Base-by-base conservation (phyloP, 2,797 vertebrate species). In the Nyctibius grandis region DNA sequence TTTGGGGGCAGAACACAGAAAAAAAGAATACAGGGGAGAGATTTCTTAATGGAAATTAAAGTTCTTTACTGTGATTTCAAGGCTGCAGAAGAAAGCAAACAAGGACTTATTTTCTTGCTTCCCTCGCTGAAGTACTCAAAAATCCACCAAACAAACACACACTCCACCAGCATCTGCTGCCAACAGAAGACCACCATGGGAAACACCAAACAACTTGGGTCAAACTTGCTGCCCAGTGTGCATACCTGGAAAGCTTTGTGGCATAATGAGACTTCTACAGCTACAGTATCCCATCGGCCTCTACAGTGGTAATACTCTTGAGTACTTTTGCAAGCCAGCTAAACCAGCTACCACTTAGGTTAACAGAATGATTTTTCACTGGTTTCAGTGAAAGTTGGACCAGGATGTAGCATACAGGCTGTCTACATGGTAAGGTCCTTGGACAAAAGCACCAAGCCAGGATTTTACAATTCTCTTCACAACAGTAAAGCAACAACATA, bases 11-110 rank as follows among this genome's bases (percentile, higher is more conserved):
- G 28, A 57, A 48, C 11, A 28, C 21, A 47, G 28, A 23, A 40
- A 23, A 34, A 50, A 29, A 25, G 0, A 28, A 78, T 3, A 8
- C 2, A 4, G 2, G 1, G 4, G 4, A 40, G 6, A 80, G 10
- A 70, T 59, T 44, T 38, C 44, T 31, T 44, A 67, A 50, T 12
- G 42, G 22, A 78, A 87, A 65, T n/a, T 21, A 9, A 36, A 50
- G 18, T 68, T 56, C 8, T 50, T 54, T n/a, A 40, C 7, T 54
- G 31, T 47, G 21, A 91, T 61, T 73, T 87, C 28, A 76, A 75
- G 15, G 34, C 8, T 59, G 29, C 34, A 76, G 36, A 64, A 61
- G 4, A 47, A 85, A 69, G 44, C 22, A 65, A 60, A 63, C 7
- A 65, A 72, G 16, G 36, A 44, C 16, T 1, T 69, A n/a, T 45